Conservation (phyloP, 2,113 vertebrate species). For the Atractosteus spatula region DNA sequence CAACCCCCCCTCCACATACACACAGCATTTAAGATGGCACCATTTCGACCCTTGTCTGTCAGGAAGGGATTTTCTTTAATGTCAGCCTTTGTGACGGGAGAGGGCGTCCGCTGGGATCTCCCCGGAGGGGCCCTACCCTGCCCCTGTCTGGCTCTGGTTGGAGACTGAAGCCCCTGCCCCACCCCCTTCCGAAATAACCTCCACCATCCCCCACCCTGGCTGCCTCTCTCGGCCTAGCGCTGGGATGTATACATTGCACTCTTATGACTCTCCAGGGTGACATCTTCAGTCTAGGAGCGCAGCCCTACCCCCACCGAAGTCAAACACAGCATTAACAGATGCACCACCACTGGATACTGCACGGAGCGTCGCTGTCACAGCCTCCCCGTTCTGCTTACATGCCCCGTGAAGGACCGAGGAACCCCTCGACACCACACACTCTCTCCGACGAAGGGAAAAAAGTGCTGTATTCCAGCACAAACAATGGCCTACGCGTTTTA, state of each 20-base stretch:
- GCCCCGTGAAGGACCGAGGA: neutral
- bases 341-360: too few relatives aligned
- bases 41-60: constrained; percentile 12
- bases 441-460: too few relatives aligned
- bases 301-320: neutral
- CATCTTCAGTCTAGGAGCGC: constrained; percentile 1
- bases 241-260: constrained; percentile 19
- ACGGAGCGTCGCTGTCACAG: neutral
- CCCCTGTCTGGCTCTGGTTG: neutral
- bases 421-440: too few relatives aligned
- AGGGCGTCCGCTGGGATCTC: neutral
- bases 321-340: too few relatives aligned
- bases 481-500: too few relatives aligned
- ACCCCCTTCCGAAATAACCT: neutral
- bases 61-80: constrained; percentile 16
- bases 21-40: constrained; percentile 24
- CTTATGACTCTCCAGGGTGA: constrained; percentile 11
- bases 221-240: neutral
- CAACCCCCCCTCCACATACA: neutral
- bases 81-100: constrained; percentile 14
- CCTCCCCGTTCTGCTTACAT: neutral
- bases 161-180: neutral
- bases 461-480: too few relatives aligned
- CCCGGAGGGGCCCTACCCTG: constrained; percentile 13
- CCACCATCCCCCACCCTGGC: neutral